Evolutionary conservation across 2,888 invertebrate genomes (phyloP), one percentile per base, ranked within the genome.

Genomic region (Nezara viridula): DNA sequence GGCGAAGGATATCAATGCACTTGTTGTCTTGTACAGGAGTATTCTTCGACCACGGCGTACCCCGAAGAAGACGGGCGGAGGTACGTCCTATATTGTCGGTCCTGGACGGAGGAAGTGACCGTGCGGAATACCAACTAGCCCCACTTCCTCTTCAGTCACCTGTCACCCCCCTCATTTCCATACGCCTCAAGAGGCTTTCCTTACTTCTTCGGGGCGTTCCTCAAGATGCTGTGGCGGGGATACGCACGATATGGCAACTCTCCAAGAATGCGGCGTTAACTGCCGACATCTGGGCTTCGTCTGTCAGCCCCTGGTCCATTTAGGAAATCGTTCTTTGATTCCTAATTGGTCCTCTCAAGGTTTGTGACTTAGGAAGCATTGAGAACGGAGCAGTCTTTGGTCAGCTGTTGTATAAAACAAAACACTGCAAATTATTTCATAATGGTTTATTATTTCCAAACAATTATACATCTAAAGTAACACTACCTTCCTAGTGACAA

Each of bases 211-310:
- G 81, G 44, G 44, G 81, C n/a, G 44, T 81, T 12, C 81, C n/a
- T 6, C 44, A 44, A 47, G n/a, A 44, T 12, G n/a, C 40, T 12
- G n/a, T n/a, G 12, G n/a, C 40, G 44, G 1, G 12, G 37, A 21
- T 44, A 37, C 77, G 40, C 77, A 81, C n/a, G 10, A 37, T 77
- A 40, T 77, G 77, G 77, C 77, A 12, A 2, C 40, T 12, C n/a
- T 40, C 81, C 81, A 81, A 81, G 81, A 81, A 81, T 44, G 81
- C 44, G 81, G 37, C 44, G 12, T 73, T 81, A 81, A 81, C 81
- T 81, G n/a, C n/a, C 44, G 12, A 5, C 81, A 81, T 81, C 81
- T 81, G 44, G n/a, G 24, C 14, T 44, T 81, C 44, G 81, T 81
- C 81, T 40, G 40, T n/a, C 66, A 27, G 73, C 37, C 37, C n/a